Percentiles rank a stretch among this genome's conserved stretches.
Conservation (phyloP, 1,140 invertebrate species). For the Drosophila sproati region DNA sequence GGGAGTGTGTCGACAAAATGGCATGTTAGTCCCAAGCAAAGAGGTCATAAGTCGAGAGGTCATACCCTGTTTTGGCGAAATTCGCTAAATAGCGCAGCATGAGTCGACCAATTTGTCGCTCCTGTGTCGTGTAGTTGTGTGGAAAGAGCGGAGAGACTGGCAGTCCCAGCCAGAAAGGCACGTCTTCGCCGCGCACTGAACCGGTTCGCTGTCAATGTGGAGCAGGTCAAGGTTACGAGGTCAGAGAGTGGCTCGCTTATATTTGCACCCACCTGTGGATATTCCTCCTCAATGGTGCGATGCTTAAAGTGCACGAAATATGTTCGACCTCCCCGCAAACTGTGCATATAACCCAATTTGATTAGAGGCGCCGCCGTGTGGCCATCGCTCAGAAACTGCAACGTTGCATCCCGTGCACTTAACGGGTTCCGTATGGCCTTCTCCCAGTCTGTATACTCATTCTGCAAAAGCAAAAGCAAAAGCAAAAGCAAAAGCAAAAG, state of each 20-base stretch:
- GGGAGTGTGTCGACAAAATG: neutral
- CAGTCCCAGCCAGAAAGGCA: slow-evolving; percentile 96
- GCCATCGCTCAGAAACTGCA: slow-evolving; percentile 93
- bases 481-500: neutral
- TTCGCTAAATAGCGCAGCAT: slow-evolving; percentile 93
- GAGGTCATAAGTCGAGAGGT: neutral
- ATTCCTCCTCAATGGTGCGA: slow-evolving; percentile 90
- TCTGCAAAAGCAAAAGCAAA: slow-evolving; percentile 79
- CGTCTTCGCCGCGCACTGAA: slow-evolving; percentile 96
- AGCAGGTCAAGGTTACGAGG: slow-evolving; percentile 46
- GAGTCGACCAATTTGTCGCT: slow-evolving; percentile 90
- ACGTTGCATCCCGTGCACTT: slow-evolving; percentile 90
- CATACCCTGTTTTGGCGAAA: slow-evolving; percentile 92
- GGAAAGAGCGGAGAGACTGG: slow-evolving; percentile 90
- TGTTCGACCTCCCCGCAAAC: slow-evolving; percentile 90
- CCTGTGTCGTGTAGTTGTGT: slow-evolving; percentile 90
- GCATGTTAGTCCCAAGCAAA: neutral
- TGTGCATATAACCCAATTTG: slow-evolving; percentile 92
- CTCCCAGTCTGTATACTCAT: slow-evolving; percentile 97
- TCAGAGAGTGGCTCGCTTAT: neutral
- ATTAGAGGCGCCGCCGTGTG: slow-evolving; percentile 93
- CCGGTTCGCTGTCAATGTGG: slow-evolving; percentile 87
- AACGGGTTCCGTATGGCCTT: slow-evolving; percentile 90
- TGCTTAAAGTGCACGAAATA: slow-evolving; percentile 96
- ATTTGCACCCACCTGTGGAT: slow-evolving; percentile 87